phyloP scores from a whole-genome alignment of 2,797 vertebrate species.

The Margarornis squamiger region DNA sequence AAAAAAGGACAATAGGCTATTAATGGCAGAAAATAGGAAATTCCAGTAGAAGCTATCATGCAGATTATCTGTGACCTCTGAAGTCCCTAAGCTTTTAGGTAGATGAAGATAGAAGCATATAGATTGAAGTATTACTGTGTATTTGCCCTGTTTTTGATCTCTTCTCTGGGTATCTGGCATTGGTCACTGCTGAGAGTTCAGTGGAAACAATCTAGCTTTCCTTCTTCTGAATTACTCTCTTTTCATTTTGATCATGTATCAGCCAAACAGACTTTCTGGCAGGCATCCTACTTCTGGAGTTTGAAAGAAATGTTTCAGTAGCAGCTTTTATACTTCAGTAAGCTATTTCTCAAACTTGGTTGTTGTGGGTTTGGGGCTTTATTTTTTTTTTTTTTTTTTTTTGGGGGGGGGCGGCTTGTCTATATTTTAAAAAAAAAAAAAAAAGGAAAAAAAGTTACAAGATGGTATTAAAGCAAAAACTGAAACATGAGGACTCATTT shows the following conservation, averaged over 20 bases:
- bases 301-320: background rate
- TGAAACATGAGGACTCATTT: background rate
- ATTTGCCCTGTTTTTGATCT: background rate
- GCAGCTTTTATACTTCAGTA: background rate
- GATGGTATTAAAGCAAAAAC: background rate
- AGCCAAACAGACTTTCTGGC: background rate
- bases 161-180: background rate
- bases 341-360: background rate
- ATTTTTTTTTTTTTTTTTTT: background rate
- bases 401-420: too few species aligned
- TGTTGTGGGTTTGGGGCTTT: background rate
- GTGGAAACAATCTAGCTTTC: background rate
- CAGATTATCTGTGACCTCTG: background rate
- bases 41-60: background rate
- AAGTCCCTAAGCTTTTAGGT: background rate
- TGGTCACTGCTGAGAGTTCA: background rate
- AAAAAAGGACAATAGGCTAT: background rate
- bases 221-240: background rate
- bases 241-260: background rate
- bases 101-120: background rate
- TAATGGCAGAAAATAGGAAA: background rate
- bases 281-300: background rate
- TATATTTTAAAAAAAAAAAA: too few species aligned
- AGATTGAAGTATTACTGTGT: background rate
- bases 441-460: background rate